Evolutionary conservation across 2,797 vertebrate genomes (phyloP), one percentile per base, ranked within the genome.

Genomic region (Antennarius maculatus): DNA sequence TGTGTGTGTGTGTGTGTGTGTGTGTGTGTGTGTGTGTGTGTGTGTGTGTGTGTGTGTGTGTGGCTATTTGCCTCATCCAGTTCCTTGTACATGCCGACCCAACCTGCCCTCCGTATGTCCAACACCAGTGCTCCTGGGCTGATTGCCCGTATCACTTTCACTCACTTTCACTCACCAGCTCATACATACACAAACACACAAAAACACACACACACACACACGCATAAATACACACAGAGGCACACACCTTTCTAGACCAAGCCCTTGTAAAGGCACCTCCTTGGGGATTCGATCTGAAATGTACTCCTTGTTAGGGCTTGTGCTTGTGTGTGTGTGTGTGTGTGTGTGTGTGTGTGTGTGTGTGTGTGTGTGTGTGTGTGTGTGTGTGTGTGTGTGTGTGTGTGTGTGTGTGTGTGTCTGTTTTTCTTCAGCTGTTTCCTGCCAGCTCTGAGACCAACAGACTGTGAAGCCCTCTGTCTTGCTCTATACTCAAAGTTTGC

Each of bases 341-440:
- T 62, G 65, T 52, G 47, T 56, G 67, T 73, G 59, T 59, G 70
- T 23, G 23, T 23, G 23, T 23, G 23, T 23, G 23, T 23, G 23
- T 23, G 23, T 23, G 23, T 23, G 23, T 23, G 23, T 23, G 23
- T 23, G 23, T 23, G 23, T 23, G 23, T 23, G 23, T 23, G 23
- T 23, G 23, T 42, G 13, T 15, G 68, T 69, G 54, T 56, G 18
- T 57, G 41, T 55, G 68, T 27, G 60, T 70, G 66, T 71, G 76
- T 56, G 59, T 50, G 54, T 62, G 65, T 52, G 47, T 54, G 65
- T 73, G 59, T 59, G 70, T 70, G 80, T 90, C 90, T 93, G 92
- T 87, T 92, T 92, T 93, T 87, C 86, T 87, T 94, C 92, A 93
- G 89, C 91, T 91, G 88, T 92, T 94, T 93, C 92, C 91, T 93